Conservation (phyloP, 2,888 invertebrate species). For the Argynnis bischoffii region DNA sequence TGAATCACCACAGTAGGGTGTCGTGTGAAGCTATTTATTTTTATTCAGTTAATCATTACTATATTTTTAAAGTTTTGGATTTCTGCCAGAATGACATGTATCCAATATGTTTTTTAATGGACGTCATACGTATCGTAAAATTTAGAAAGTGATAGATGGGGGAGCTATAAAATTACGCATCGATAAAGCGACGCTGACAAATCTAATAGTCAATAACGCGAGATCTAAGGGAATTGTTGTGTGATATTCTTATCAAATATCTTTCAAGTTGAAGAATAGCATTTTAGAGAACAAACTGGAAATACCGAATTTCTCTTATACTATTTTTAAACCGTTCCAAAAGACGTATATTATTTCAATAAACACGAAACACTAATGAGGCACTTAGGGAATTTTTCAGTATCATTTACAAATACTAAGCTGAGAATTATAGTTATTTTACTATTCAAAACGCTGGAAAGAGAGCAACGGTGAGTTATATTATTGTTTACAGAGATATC, state of each 20-base stretch:
- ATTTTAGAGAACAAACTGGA: neutral
- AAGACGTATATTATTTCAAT: conserved; percentile 51
- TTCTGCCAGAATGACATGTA: conserved; percentile 27
- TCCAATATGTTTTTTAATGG: conserved; percentile 25
- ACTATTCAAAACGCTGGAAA: conserved; percentile 36
- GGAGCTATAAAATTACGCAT: conserved; percentile 15
- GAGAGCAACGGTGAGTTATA: conserved; percentile 25
- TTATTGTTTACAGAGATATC: conserved; percentile 37
- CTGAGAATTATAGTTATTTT: conserved; percentile 49
- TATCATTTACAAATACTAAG: conserved; percentile 27
- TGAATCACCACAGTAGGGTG: neutral
- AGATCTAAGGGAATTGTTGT: neutral
- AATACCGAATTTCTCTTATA: neutral
- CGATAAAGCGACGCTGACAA: conserved; percentile 11
- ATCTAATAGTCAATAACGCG: conserved; percentile 7
- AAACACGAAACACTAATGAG: conserved; percentile 43
- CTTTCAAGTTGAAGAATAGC: neutral
- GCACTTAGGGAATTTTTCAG: conserved; percentile 14
- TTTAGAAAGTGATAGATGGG: conserved; percentile 31
- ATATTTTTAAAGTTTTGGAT: conserved; percentile 23
- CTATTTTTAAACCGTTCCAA: conserved; percentile 3
- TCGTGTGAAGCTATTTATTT: conserved; percentile 7
- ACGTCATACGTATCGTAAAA: conserved; percentile 23
- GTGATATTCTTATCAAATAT: neutral
- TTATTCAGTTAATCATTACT: conserved; percentile 3